Evolutionary conservation across 1,140 invertebrate genomes (phyloP), one percentile per base, ranked within the genome.

Genomic region (Eufriesea mexicana): DNA sequence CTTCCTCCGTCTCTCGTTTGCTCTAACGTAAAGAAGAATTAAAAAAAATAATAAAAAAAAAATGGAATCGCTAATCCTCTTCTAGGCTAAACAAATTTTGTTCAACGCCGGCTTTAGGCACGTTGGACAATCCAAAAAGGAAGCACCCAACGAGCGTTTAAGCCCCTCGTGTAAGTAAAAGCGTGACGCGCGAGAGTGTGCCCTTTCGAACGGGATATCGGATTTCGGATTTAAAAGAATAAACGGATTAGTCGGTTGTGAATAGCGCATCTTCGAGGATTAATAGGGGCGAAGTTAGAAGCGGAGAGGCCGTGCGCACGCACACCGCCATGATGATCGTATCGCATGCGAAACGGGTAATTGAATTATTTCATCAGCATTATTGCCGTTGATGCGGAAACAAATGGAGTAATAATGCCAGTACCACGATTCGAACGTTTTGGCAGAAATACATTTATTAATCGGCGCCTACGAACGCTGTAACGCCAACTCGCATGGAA

Each of bases 281-380:
- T 82, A 82, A 82, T 76, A 75, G 79, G 62, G 62, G n/a, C 16
- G 42, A 57, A 75, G 59, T 64, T 75, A 55, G 72, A 25, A 47
- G 61, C 25, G 35, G 49, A 55, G 28, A 25, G n/a, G 18, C 45
- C 7, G 47, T 64, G 59, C 23, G 72, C 64, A 45, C n/a, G 18
- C 62, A 35, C 57, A 55, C 67, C 18, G 25, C 45, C 8, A 25
- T 14, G 54, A 57, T 54, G 57, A 51, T 79, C 47, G 67, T 86
- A 83, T 79, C 75, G 74, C 70, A 64, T 67, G 81, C 62, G 59
- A 55, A 71, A 75, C 47, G 54, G 23, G 18, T 87, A 84, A 87
- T 87, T 84, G 75, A 86, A 83, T 87, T 87, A 79, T 86, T 77
- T 84, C 84, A 86, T 84, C 78, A 79, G 62, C 72, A 66, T 83